Evolutionary conservation across 1,140 invertebrate genomes (phyloP), one percentile per base, ranked within the genome.

Genomic region (Eupeodes corollae): DNA sequence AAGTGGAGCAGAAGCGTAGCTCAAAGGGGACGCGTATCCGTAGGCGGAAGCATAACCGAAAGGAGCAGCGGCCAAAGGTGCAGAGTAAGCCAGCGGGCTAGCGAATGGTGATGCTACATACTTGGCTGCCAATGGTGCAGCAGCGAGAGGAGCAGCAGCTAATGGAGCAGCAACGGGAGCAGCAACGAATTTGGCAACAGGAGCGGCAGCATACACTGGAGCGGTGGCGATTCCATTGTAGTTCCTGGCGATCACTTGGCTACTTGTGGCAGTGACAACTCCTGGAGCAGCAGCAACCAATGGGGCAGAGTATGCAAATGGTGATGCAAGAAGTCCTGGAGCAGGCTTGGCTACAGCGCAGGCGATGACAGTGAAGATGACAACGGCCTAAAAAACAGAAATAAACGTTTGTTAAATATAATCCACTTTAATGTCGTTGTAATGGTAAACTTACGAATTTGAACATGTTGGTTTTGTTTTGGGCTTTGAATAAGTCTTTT

Each of bases 341-440:
- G n/a, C n/a, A n/a, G n/a, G n/a, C n/a, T n/a, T 64, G 48, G 59
- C 61, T 16, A 57, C 35, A 51, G 59, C 61, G 48, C 61, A 54
- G 52, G 61, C 61, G 47, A 63, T 31, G 37, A 61, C 49, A 51
- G 61, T 59, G 50, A 64, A 59, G 56, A 64, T 64, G 50, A 61
- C 52, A 41, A 58, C 61, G 52, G 57, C 50, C 60, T 63, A 21
- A 2, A 42, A 35, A 18, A 45, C n/a, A 32, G 5, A 35, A 19
- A 46, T 14, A 10, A 2, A 12, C 26, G 19, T 33, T 6, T 6
- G 11, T 45, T 45, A 11, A 15, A 40, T 10, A 12, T 40, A 31
- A 39, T 30, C 31, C 21, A 41, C 15, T 13, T 45, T 32, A 14
- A 33, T 11, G 44, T 33, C 41, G 32, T 11, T 43, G 12, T 30